Evolutionary conservation across 2,113 vertebrate genomes (phyloP).

Genomic region (Electrona antarctica): DNA sequence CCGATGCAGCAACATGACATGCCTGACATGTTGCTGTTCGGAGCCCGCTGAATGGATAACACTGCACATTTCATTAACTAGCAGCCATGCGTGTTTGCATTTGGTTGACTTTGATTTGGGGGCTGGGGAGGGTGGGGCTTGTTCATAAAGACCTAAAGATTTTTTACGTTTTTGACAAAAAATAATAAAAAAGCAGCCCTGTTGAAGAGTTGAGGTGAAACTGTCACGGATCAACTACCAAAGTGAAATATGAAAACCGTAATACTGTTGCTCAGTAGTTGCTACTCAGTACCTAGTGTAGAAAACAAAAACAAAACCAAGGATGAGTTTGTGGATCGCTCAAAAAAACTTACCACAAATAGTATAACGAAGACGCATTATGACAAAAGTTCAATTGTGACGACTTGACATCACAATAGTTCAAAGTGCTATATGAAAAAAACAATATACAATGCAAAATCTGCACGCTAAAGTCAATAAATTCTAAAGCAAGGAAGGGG

Average conservation of each 20-base stretch:
- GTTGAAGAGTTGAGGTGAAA: neutral
- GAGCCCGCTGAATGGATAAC: neutral
- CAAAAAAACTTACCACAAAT: slow-evolving; percentile 16
- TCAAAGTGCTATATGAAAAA: slow-evolving; percentile 71
- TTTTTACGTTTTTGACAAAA: too few relatives aligned
- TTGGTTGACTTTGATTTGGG: slow-evolving; percentile 60
- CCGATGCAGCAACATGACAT: neutral
- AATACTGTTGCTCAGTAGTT: slow-evolving; percentile 48
- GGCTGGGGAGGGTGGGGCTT: too few relatives aligned
- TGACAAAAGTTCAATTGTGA: slow-evolving; percentile 43
- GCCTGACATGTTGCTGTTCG: neutral
- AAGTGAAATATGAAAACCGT: slow-evolving; percentile 8
- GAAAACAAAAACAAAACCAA: neutral
- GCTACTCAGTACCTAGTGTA: slow-evolving; percentile 44
- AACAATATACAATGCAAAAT: slow-evolving; percentile 19
- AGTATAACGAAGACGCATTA: slow-evolving; percentile 6
- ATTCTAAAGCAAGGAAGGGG: slow-evolving; percentile 2
- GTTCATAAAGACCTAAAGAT: too few relatives aligned
- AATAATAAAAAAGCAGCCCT: slow-evolving; percentile 1
- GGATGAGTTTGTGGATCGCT: slow-evolving; percentile 13
- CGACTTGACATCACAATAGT: slow-evolving; percentile 44
- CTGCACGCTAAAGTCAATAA: slow-evolving; percentile 25
- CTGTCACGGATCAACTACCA: neutral
- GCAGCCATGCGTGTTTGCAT: slow-evolving; percentile 9
- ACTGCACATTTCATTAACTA: slow-evolving; percentile 1